Evolutionary conservation across 2,797 vertebrate species (phyloP).

Genomic region (Alfaro cultratus): DNA sequence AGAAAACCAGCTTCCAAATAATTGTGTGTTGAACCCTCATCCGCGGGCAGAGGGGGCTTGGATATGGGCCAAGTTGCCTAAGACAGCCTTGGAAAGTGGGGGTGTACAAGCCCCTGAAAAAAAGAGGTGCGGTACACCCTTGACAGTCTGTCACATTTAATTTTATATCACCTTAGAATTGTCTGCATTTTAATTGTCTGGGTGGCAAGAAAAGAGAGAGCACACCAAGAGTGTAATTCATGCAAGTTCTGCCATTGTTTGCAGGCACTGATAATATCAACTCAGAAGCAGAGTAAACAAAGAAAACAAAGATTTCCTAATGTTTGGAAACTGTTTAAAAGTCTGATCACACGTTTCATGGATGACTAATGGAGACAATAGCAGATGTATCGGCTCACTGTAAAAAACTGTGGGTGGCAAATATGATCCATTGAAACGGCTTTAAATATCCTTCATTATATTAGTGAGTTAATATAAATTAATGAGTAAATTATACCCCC

Average conservation of each 20-base stretch:
- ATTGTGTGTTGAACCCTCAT: background rate
- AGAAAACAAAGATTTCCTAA: background rate
- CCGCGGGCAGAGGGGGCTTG: background rate
- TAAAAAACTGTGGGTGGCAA: background rate
- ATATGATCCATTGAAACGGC: background rate
- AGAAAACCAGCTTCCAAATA: background rate
- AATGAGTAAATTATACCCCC: no score
- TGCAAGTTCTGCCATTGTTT: background rate
- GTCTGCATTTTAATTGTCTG: background rate
- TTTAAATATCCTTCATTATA: background rate
- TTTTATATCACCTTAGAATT: background rate
- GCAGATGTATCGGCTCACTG: background rate
- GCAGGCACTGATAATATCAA: background rate
- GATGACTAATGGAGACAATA: background rate
- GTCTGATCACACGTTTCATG: background rate
- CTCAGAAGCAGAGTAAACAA: background rate
- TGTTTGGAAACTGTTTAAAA: background rate
- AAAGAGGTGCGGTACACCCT: background rate
- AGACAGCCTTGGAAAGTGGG: background rate
- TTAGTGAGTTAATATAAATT: background rate
- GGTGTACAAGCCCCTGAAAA: background rate
- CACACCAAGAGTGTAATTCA: background rate
- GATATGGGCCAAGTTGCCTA: background rate
- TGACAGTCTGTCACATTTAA: background rate
- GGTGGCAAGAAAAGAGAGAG: background rate